phyloP scores from a whole-genome alignment of 2,797 vertebrate genomes.

The Nyctibius grandis region DNA sequence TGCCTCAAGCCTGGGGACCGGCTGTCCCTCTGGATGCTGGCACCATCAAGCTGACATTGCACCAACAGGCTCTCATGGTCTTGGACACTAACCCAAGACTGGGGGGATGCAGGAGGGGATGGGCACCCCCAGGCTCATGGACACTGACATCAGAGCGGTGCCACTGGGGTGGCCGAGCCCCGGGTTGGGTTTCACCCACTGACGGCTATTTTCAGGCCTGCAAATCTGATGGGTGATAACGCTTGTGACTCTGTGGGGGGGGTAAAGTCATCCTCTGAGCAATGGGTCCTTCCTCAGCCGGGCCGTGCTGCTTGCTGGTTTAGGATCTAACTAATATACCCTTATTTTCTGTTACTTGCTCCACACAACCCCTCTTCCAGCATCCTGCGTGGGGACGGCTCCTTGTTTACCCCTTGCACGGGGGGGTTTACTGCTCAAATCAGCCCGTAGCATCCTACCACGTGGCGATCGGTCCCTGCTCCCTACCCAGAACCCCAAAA shows the following conservation, averaged over 20 bases:
- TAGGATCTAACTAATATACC: background rate
- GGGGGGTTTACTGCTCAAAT: background rate
- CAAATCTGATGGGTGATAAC: background rate
- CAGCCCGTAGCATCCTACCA: background rate
- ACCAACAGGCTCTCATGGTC: background rate
- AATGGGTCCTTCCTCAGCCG: background rate
- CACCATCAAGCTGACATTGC: fast-evolving
- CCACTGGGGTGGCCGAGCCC: fast-evolving
- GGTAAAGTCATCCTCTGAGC: fast-evolving
- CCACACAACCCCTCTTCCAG: background rate
- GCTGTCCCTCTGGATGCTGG: background rate
- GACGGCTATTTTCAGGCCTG: background rate
- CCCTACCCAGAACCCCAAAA: background rate
- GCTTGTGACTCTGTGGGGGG: background rate
- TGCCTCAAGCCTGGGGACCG: background rate
- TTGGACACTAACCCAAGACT: fast-evolving
- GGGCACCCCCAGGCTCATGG: fast-evolving
- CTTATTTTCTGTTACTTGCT: background rate
- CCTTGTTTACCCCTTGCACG: fast-evolving
- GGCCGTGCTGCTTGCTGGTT: background rate
- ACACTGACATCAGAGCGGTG: background rate
- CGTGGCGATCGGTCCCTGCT: fast-evolving
- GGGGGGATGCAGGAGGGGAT: fast-evolving
- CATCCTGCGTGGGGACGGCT: too few species aligned
- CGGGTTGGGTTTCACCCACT: background rate